These are phyloP conservation scores for Epicampocera succincta DNA, from an alignment of 2,888 invertebrate genomes.

Conservation along the genomic window DNA sequence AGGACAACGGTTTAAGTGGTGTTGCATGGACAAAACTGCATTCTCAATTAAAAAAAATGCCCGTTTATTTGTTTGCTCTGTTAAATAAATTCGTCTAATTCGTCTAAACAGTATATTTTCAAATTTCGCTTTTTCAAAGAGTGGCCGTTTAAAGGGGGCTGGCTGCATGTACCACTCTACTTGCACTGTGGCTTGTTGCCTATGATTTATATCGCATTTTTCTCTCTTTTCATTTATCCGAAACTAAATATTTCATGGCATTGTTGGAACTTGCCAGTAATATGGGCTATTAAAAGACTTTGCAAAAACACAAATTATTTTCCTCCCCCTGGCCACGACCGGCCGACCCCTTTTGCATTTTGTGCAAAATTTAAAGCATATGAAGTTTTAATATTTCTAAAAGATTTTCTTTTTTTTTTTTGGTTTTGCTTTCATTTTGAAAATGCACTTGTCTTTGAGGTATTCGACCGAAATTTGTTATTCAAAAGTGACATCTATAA, in stretches of 20 bases:
- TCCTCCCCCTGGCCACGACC: slow-evolving; percentile 46
- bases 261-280: slow-evolving; percentile 29
- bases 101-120: no score
- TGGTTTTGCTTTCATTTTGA: slow-evolving; percentile 32
- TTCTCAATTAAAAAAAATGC: no score
- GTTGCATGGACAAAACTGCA: no score
- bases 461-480: slow-evolving; percentile 43
- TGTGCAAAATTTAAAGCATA: slow-evolving; percentile 60
- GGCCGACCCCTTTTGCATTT: slow-evolving; percentile 34
- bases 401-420: slow-evolving; percentile 44
- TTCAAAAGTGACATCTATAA: slow-evolving; percentile 54
- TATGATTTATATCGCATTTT: slow-evolving; percentile 62
- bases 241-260: slow-evolving; percentile 17
- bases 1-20: background rate
- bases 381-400: slow-evolving; percentile 59
- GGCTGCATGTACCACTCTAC: background rate
- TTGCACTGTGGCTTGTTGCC: slow-evolving; percentile 42
- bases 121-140: no score
- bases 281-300: slow-evolving; percentile 64
- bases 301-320: slow-evolving; percentile 55
- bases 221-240: slow-evolving; percentile 12
- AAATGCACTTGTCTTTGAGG: slow-evolving; percentile 59
- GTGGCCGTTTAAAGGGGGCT: slow-evolving; percentile 18
- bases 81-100: no score
- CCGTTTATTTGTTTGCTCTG: background rate